Conservation (phyloP, 2,113 vertebrate species). For the Muscicapa adusta region DNA sequence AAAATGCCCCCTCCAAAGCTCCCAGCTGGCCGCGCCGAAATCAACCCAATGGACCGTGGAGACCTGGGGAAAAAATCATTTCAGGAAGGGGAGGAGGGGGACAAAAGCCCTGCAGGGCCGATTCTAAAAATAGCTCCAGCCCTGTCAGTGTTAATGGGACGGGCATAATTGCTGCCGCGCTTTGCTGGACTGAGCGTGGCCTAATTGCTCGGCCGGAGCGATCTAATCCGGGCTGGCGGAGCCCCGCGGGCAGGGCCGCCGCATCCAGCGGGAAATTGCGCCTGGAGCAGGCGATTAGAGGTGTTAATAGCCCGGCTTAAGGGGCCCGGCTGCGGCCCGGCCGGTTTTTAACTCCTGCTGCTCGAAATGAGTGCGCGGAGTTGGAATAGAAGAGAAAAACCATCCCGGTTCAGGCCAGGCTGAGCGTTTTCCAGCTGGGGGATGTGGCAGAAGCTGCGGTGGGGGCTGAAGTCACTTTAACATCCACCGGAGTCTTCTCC, state of each 20-base stretch:
- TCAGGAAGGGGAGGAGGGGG: not conserved
- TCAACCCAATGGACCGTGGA: not conserved
- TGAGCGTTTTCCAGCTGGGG: not conserved
- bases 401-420: not conserved
- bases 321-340: not conserved
- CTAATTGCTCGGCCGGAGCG: conserved; percentile 41
- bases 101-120: not conserved
- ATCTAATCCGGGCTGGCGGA: not conserved
- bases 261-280: conserved; percentile 23
- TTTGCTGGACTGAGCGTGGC: not conserved
- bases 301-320: conserved; percentile 47
- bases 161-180: conserved; percentile 24
- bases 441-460: accelerated
- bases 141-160: conserved; percentile 18
- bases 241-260: not conserved
- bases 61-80: not conserved
- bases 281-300: conserved; percentile 12
- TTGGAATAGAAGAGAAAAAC: not conserved
- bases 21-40: not conserved
- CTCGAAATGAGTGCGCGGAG: accelerated
- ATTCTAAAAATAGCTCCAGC: not conserved
- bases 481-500: not conserved
- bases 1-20: not conserved
- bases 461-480: not conserved
- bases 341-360: not conserved